Evolutionary conservation across 2,113 vertebrate genomes (phyloP).

Genomic region (Pampusana beccarii): DNA sequence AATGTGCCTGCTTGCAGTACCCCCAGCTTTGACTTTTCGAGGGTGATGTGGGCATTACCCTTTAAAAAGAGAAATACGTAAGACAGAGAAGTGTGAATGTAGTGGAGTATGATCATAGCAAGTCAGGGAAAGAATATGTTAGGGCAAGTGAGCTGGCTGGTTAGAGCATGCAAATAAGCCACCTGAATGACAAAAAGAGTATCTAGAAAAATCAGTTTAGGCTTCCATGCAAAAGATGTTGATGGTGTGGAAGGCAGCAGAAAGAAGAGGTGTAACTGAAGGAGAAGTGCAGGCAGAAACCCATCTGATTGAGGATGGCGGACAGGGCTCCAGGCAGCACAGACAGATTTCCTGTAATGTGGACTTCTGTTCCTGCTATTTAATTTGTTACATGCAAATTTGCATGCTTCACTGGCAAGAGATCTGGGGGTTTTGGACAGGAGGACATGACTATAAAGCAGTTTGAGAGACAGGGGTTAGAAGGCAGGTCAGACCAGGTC

Average conservation of each 20-base stretch:
- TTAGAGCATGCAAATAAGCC: not conserved
- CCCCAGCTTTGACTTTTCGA: not conserved
- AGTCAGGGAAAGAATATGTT: not conserved
- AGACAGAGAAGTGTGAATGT: not conserved
- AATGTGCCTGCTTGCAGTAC: not conserved
- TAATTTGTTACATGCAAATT: not conserved
- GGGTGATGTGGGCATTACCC: not conserved
- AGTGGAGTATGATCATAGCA: not conserved
- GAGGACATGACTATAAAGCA: not conserved
- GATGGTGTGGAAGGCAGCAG: not conserved
- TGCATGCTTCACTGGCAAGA: not conserved
- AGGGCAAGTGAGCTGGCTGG: not conserved
- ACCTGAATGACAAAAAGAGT: not conserved
- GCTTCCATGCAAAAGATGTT: not conserved
- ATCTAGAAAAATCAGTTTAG: not conserved
- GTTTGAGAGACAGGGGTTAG: not conserved
- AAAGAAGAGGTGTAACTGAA: not conserved
- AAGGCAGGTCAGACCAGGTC: slow-evolving; percentile 36
- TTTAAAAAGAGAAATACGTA: not conserved
- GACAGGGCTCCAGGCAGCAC: not conserved
- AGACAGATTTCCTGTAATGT: not conserved
- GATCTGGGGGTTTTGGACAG: not conserved
- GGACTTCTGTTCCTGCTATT: not conserved
- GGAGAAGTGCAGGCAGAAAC: not conserved
- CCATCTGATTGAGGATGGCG: not conserved